Evolutionary conservation across 64 coral and sea anemone genomes (phyloP).

Genomic region (Stichodactyla mertensii): DNA sequence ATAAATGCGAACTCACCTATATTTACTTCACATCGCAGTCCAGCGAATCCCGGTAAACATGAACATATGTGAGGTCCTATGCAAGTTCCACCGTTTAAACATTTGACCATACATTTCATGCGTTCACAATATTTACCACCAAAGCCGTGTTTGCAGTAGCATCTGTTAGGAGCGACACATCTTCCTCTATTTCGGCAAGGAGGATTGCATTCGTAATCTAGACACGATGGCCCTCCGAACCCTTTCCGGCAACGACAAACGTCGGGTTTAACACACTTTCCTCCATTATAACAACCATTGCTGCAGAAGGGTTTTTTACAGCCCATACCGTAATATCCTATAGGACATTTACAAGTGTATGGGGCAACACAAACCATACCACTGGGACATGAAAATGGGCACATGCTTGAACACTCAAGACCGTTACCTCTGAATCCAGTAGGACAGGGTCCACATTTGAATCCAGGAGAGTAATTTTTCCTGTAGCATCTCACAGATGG

Average conservation of each 20-base stretch:
- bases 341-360: constrained; percentile 59
- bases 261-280: constrained; percentile 59
- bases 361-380: constrained; percentile 71
- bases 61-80: constrained; percentile 54
- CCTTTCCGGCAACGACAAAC: constrained; percentile 63
- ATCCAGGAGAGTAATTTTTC: constrained; percentile 27
- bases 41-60: constrained; percentile 54
- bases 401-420: constrained; percentile 53
- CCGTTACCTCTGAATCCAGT: constrained; percentile 69
- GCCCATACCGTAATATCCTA: constrained; percentile 61
- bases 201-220: constrained; percentile 54
- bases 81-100: constrained; percentile 69
- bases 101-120: constrained; percentile 55
- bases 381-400: constrained; percentile 54
- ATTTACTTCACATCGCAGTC: constrained; percentile 64
- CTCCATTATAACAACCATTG: constrained; percentile 73
- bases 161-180: constrained; percentile 53
- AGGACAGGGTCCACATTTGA: constrained; percentile 84
- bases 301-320: constrained; percentile 61
- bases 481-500: constrained; percentile 45
- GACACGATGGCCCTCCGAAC: constrained; percentile 59
- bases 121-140: constrained; percentile 54
- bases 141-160: constrained; percentile 67
- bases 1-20: not conserved
- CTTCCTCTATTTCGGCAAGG: constrained; percentile 62